Evolutionary conservation across 2,888 invertebrate genomes (phyloP).

Genomic region (Operophtera brumata): DNA sequence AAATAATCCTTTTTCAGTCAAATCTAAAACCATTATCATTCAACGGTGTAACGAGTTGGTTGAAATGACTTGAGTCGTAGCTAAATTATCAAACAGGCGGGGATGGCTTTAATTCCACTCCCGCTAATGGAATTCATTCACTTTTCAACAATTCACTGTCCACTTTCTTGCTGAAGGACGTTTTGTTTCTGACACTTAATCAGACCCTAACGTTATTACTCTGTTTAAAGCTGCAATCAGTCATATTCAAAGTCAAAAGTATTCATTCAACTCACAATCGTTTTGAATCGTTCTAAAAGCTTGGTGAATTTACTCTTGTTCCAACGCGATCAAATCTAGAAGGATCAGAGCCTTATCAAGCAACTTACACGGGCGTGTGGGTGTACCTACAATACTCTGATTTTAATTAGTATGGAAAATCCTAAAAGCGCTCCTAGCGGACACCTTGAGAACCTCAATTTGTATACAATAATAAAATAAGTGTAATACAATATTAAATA

Average conservation of each 20-base stretch:
- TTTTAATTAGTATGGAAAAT: too few species aligned
- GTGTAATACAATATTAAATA: too few species aligned
- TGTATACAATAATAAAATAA: too few species aligned
- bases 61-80: slow-evolving; percentile 44
- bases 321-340: too few species aligned
- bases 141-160: slow-evolving; percentile 61
- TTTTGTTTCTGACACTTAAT: slow-evolving; percentile 58
- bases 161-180: slow-evolving; percentile 50
- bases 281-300: too few species aligned
- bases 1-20: slow-evolving; percentile 33
- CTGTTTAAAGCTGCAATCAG: slow-evolving; percentile 16
- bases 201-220: slow-evolving; percentile 33
- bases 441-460: too few species aligned
- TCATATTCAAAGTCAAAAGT: background rate
- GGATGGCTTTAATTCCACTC: slow-evolving; percentile 58
- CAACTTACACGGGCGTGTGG: too few species aligned
- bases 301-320: too few species aligned
- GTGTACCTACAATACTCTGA: too few species aligned
- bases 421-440: too few species aligned
- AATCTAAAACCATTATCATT: slow-evolving; percentile 42
- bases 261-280: too few species aligned
- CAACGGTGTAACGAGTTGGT: slow-evolving; percentile 45
- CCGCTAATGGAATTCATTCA: slow-evolving; percentile 63
- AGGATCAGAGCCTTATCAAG: too few species aligned
- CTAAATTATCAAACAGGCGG: slow-evolving; percentile 52